Base-by-base conservation (phyloP, 2,888 invertebrate species). In the Sympetrum striolatum region DNA sequence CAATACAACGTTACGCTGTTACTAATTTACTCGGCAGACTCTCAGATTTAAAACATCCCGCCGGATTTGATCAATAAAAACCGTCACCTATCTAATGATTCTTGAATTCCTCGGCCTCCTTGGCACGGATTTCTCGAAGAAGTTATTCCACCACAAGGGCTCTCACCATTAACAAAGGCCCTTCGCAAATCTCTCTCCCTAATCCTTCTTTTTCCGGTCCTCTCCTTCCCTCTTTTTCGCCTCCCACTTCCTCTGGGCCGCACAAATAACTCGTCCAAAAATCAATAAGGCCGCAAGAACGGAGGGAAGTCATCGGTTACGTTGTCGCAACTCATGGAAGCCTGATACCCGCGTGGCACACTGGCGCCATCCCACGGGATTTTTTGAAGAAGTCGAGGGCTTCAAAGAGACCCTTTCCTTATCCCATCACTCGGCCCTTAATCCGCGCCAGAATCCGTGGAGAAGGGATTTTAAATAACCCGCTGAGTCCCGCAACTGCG, bases 331-430 rank as follows among this genome's bases (percentile, higher is more conserved):
- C 86, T 86, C 86, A 86, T 86, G 86, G 86, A 58, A 86, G 86
- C 86, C 86, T 86, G 86, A 86, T 86, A 86, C 86, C 86, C 60
- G 86, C 60, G 86, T 86, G 86, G 86, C 60, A 86, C 86, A 86
- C 60, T 86, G 86, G 86, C 86, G 86, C 86, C 86, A 86, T 86
- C 86, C 86, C 86, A 86, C 86, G 60, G 86, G 60, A 60, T 64
- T 86, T 86, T 60, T 60, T 60, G 60, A 37, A 60, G 58, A 60
- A 58, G 37, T 37, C 86, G 37, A 37, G 64, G 6, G 22, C 31
- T 31, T 25, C 44, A 39, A 10, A 48, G 14, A 2, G 0, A 18
- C 73, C 73, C 31, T 31, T 64, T 44, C 22, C 64, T 64, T 25
- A 64, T 31, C 73, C 73, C 73, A 73, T 31, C 73, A 14, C 25